A percentile compares a stretch with the other conserved stretches of the same genome.
phyloP scores from a whole-genome alignment of 2,888 invertebrate species.

The Drosophila subquinaria region DNA sequence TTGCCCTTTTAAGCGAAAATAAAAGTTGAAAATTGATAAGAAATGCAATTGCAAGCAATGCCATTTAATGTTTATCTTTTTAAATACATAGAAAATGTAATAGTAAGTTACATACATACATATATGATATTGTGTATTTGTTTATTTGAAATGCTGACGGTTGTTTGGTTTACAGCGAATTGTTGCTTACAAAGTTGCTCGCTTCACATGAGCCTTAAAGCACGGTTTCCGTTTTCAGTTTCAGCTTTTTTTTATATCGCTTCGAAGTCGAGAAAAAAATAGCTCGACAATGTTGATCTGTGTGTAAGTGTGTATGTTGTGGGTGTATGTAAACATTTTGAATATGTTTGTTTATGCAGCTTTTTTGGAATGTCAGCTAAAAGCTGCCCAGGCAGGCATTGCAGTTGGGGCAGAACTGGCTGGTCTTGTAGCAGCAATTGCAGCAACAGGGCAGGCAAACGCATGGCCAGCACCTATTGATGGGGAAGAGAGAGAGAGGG shows the following conservation, averaged over 20 bases:
- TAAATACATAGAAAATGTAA: constrained; percentile 3
- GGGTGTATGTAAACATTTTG: background rate
- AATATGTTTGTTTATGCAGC: background rate
- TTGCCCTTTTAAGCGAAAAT: background rate
- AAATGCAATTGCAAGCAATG: background rate
- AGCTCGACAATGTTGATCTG: background rate
- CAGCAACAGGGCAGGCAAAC: constrained; percentile 64
- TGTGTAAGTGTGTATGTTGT: background rate
- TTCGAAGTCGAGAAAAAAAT: background rate
- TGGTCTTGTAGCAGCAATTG: constrained; percentile 58
- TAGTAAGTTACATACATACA: background rate
- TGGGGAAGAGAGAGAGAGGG: background rate
- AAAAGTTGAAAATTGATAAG: background rate
- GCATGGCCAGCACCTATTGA: constrained; percentile 62
- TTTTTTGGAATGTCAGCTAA: constrained; percentile 23
- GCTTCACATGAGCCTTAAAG: constrained; percentile 2
- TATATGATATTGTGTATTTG: background rate
- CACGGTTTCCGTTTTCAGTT: constrained; percentile 5
- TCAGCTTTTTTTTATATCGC: background rate
- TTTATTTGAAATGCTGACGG: constrained; percentile 1
- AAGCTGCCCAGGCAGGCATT: constrained; percentile 54
- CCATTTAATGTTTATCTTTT: background rate
- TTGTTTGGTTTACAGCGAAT: background rate
- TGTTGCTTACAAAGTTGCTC: background rate
- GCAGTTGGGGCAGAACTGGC: constrained; percentile 66